phyloP scores from a whole-genome alignment of 2,113 vertebrate species.

The Oreotrochilus melanogaster region DNA sequence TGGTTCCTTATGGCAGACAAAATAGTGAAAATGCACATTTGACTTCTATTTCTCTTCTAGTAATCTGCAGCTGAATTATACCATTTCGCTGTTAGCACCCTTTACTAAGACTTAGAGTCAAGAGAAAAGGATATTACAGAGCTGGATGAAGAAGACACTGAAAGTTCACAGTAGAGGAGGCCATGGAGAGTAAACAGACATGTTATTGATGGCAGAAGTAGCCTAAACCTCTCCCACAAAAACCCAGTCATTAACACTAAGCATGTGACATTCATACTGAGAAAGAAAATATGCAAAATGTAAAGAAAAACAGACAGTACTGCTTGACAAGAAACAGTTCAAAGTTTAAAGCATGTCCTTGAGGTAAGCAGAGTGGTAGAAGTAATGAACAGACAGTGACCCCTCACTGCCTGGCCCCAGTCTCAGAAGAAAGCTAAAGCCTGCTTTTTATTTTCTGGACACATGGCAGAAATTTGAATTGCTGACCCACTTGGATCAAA shows the following conservation, averaged over 20 bases:
- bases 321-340: background rate
- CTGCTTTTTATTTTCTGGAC: background rate
- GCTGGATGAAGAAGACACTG: background rate
- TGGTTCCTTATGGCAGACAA: background rate
- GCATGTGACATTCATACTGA: background rate
- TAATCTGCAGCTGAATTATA: background rate
- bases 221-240: background rate
- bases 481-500: background rate
- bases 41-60: background rate
- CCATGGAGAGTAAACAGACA: background rate
- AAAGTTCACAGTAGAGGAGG: background rate
- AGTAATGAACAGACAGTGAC: background rate
- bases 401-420: background rate
- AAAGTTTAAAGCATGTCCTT: background rate
- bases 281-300: background rate
- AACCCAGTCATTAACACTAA: background rate
- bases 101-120: background rate
- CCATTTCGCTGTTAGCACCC: background rate
- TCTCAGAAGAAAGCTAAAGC: background rate
- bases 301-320: background rate
- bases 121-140: background rate
- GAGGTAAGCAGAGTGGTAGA: background rate
- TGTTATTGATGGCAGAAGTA: background rate
- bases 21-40: background rate
- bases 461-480: background rate